Evolutionary conservation across 2,797 vertebrate species (phyloP).

Genomic region (Gallirallus australis): DNA sequence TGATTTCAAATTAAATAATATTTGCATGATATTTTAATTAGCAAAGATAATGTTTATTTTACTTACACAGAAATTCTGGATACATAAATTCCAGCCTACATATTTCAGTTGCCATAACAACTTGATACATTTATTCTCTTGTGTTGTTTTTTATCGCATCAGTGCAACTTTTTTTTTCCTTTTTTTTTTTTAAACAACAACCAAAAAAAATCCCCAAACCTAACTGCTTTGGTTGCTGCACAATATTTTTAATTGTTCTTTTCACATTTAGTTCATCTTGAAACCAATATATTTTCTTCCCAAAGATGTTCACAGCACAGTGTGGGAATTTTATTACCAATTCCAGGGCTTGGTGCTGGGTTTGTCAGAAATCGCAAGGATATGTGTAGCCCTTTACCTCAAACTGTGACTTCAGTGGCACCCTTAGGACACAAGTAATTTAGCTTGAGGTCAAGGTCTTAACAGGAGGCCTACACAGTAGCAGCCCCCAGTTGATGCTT

Average conservation of each 20-base stretch:
- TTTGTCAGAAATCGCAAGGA: background rate
- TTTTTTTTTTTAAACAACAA: background rate
- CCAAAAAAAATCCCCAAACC: background rate
- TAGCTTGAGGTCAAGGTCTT: background rate
- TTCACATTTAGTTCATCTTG: constrained; percentile 60
- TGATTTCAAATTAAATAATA: constrained; percentile 74
- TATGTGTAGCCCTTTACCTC: background rate
- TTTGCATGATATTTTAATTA: constrained; percentile 74
- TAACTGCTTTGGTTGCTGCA: constrained; percentile 57
- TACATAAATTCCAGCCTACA: constrained; percentile 80
- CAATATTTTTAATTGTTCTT: constrained; percentile 69
- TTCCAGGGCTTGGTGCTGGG: background rate
- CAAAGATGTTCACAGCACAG: constrained; percentile 22
- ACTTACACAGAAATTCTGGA: constrained; percentile 71
- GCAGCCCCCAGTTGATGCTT: background rate
- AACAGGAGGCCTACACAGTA: background rate
- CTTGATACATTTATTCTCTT: constrained; percentile 75
- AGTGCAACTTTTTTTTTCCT: background rate
- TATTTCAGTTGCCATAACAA: constrained; percentile 80
- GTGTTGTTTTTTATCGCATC: constrained; percentile 77
- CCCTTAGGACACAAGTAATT: background rate
- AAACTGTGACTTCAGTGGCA: background rate
- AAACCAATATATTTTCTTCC: constrained; percentile 59
- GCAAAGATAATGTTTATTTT: constrained; percentile 76
- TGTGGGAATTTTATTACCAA: background rate